Evolutionary conservation across 2,797 vertebrate species (phyloP).

Genomic region (Philypnodon macrostomus): DNA sequence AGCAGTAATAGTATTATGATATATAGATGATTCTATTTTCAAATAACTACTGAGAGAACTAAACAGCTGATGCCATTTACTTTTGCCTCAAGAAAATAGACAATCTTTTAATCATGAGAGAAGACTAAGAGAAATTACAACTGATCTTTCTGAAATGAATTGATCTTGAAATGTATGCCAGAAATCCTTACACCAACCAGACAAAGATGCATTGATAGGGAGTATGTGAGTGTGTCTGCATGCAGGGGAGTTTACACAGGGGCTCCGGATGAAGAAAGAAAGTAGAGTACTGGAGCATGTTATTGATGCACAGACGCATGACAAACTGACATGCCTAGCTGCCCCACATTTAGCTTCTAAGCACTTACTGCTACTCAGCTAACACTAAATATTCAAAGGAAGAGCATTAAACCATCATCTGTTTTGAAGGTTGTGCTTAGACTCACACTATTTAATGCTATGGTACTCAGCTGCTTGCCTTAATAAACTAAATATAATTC

Average conservation of each 20-base stretch:
- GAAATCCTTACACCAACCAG: conserved; percentile 1
- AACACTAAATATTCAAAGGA: conserved; percentile 68
- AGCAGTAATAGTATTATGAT: neutral
- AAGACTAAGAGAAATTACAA: no score
- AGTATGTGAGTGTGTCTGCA: conserved; percentile 7
- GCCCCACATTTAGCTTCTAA: conserved; percentile 68
- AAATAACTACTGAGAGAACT: no score
- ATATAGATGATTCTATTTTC: neutral
- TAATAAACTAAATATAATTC: neutral
- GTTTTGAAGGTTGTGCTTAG: conserved; percentile 32
- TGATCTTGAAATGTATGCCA: no score
- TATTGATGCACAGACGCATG: conserved; percentile 61
- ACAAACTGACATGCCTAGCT: conserved; percentile 52
- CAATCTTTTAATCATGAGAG: no score
- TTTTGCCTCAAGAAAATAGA: no score
- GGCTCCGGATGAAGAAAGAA: conserved; percentile 35
- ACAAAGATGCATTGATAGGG: neutral
- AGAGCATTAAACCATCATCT: conserved; percentile 53
- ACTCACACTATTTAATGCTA: conserved; percentile 2
- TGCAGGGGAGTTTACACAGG: conserved; percentile 7
- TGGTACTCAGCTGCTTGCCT: neutral
- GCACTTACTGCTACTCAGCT: conserved; percentile 40
- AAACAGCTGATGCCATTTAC: no score
- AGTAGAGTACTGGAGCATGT: conserved; percentile 64
- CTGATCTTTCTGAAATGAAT: no score